Evolutionary conservation across 2,888 invertebrate species (phyloP), one percentile per base, ranked within the genome.

Genomic region (Nycteola revayana): DNA sequence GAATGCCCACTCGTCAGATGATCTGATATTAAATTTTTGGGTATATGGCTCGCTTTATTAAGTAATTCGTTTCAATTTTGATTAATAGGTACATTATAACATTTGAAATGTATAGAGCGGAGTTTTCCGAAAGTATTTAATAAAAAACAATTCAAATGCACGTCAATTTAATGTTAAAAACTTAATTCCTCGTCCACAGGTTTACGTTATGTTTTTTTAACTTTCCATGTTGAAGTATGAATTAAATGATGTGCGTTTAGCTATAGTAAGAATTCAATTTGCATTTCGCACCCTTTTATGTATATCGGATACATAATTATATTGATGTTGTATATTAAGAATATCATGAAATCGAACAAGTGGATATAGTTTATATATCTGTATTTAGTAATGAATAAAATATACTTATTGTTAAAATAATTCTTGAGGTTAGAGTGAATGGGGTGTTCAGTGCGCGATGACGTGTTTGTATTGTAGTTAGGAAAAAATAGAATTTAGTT

Each of bases 291-390:
- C 49, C 47, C 51, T 66, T n/a, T n/a, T 44, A 32, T 54, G 71
- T 75, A 68, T 71, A 70, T 66, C 61, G 50, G 62, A 61, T 61
- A 66, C 60, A 52, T 51, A 47, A 49, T 49, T 62, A 34, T 54
- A 53, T 56, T 61, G 61, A 70, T 68, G 70, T 77, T 76, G 73
- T 82, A 80, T 76, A 76, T 69, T 78, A 75, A 57, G 63, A 60
- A 64, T 78, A 75, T 80, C 75, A 81, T 82, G 75, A 79, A 82
- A 77, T 84, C 79, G 81, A 84, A 79, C 84, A 82, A 85, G 80
- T 73, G 71, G 59, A 65, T 66, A 66, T 70, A 73, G 62, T 61
- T 54, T 54, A 54, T 57, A 56, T 60, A 7, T 21, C 53, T 59
- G 55, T 67, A 66, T 63, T 65, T 63, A 54, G 46, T 56, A 45